phyloP scores from a whole-genome alignment of 2,888 invertebrate species.

The Onthophagus sagittarius region DNA sequence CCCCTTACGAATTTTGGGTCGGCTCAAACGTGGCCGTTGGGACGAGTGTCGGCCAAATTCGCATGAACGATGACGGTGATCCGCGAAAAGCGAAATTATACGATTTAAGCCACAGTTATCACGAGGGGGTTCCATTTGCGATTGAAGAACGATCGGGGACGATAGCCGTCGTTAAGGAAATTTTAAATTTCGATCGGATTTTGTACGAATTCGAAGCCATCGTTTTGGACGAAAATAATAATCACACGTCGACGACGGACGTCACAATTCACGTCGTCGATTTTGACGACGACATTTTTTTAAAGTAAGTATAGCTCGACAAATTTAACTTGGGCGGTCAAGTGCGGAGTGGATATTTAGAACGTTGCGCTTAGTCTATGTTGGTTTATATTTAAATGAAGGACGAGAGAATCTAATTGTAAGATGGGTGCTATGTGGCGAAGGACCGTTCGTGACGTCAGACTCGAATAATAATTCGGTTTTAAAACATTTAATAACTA shows the following conservation, averaged over 20 bases:
- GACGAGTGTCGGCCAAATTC: conserved; percentile 81
- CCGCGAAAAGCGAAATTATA: conserved; percentile 63
- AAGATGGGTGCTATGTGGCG: no score
- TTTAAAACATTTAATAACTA: no score
- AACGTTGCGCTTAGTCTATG: no score
- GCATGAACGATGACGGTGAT: conserved; percentile 68
- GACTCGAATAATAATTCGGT: no score
- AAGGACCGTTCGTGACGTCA: no score
- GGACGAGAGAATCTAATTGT: no score
- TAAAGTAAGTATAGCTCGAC: conserved; percentile 57
- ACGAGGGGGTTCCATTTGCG: conserved; percentile 87
- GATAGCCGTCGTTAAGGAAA: conserved; percentile 76
- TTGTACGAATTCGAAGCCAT: conserved; percentile 80
- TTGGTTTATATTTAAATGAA: no score
- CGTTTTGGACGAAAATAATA: conserved; percentile 61
- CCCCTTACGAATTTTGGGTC: conserved; percentile 88
- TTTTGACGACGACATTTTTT: conserved; percentile 65
- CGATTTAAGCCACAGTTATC: conserved; percentile 79
- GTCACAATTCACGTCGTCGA: conserved; percentile 81
- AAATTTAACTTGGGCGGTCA: no score
- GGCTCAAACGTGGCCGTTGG: conserved; percentile 81
- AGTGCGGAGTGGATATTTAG: no score
- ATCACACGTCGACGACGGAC: conserved; percentile 69
- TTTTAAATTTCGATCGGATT: conserved; percentile 64
- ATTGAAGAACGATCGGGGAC: conserved; percentile 85